phyloP scores from a whole-genome alignment of 2,113 vertebrate genomes.

The Morone chrysops region DNA sequence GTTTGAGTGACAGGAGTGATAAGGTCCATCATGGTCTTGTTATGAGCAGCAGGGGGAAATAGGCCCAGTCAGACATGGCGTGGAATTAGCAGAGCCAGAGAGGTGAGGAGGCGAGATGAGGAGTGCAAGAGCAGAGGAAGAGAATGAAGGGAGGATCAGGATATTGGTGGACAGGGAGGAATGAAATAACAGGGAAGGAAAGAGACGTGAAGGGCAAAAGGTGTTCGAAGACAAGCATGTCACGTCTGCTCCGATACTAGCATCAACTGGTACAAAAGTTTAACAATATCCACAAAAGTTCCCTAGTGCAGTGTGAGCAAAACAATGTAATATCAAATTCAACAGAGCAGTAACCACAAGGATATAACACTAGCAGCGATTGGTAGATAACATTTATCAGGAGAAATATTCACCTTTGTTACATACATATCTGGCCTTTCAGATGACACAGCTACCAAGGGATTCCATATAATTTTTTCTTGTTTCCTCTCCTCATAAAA shows the following conservation, averaged over 20 bases:
- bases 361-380: slow-evolving; percentile 6
- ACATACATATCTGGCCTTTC: slow-evolving; percentile 25
- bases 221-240: background rate
- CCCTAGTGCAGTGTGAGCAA: background rate
- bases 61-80: slow-evolving; percentile 53
- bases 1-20: slow-evolving; percentile 70
- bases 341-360: slow-evolving; percentile 28
- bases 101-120: slow-evolving; percentile 26
- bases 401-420: slow-evolving; percentile 34
- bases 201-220: slow-evolving; percentile 26
- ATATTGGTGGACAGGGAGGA: slow-evolving; percentile 8
- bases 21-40: slow-evolving; percentile 70
- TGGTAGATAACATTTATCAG: slow-evolving; percentile 47
- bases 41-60: slow-evolving; percentile 53
- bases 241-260: slow-evolving; percentile 16
- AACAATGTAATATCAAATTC: slow-evolving; percentile 3
- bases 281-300: slow-evolving; percentile 4
- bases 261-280: background rate
- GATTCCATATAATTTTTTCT: slow-evolving; percentile 44
- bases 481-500: slow-evolving; percentile 58
- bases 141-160: slow-evolving; percentile 24
- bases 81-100: slow-evolving; percentile 63
- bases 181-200: slow-evolving; percentile 12
- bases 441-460: slow-evolving; percentile 21
- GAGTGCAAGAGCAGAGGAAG: background rate